A percentile compares a stretch with the other conserved stretches of the same genome.
phyloP scores from a whole-genome alignment of 2,888 invertebrate genomes.

The Aporophyla lueneburgensis region DNA sequence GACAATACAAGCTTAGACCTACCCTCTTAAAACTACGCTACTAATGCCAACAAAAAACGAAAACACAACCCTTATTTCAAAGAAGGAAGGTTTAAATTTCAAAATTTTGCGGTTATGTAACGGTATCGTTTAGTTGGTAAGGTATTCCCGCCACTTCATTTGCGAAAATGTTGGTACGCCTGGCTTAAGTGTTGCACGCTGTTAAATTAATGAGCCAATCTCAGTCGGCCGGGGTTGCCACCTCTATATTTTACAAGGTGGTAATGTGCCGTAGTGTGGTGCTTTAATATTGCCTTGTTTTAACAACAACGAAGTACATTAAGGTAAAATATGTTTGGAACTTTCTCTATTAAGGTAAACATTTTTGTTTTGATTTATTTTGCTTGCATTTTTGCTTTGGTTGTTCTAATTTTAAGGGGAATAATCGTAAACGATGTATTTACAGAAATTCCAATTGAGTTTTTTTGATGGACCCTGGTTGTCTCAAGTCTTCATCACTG shows the following conservation, averaged over 20 bases:
- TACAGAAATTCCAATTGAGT: neutral
- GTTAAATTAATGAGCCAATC: constrained; percentile 91
- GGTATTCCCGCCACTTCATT: constrained; percentile 87
- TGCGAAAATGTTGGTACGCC: constrained; percentile 88
- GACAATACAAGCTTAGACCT: constrained; percentile 81
- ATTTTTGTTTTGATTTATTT: constrained; percentile 42
- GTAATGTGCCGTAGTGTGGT: constrained; percentile 83
- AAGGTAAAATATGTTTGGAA: constrained; percentile 54
- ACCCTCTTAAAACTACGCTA: constrained; percentile 64
- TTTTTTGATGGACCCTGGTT: neutral
- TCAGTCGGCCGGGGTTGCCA: constrained; percentile 82
- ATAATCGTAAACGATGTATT: neutral
- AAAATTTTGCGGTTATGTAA: constrained; percentile 40
- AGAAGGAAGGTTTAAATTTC: constrained; percentile 32
- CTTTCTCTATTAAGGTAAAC: constrained; percentile 51
- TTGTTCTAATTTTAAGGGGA: neutral
- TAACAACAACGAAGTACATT: constrained; percentile 64
- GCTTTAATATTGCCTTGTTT: constrained; percentile 70
- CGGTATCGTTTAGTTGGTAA: constrained; percentile 69
- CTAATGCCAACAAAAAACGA: constrained; percentile 3
- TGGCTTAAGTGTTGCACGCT: constrained; percentile 90
- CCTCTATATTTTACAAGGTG: constrained; percentile 90
- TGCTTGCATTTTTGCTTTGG: neutral
- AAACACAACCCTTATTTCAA: constrained; percentile 57
- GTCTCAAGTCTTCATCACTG: neutral